These are phyloP conservation scores for Latrodectus elegans DNA, from an alignment of 2,888 invertebrate genomes.

Conservation along the genomic window DNA sequence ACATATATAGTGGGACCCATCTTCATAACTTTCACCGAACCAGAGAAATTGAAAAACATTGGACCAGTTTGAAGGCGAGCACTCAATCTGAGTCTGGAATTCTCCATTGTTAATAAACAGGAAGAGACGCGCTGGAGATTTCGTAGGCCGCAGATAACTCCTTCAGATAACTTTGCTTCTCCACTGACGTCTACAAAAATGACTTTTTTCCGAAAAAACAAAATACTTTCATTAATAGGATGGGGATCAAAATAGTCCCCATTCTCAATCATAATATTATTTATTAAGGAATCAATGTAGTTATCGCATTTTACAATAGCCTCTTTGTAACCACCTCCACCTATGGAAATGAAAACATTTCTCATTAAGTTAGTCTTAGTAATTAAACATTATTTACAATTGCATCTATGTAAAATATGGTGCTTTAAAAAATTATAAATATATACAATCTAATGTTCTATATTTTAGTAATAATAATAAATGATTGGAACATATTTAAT, in stretches of 20 bases:
- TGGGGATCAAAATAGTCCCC: slow-evolving; percentile 10
- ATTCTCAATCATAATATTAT: not conserved
- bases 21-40: slow-evolving; percentile 13
- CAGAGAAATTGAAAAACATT: slow-evolving; percentile 11
- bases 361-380: no score
- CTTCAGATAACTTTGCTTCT: slow-evolving; percentile 12
- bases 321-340: slow-evolving; percentile 10
- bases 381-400: no score
- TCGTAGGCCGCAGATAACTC: slow-evolving; percentile 4
- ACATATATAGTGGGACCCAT: not conserved
- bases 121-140: not conserved
- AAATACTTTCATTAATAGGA: slow-evolving; percentile 2
- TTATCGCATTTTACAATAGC: slow-evolving; percentile 9
- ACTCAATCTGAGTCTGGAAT: not conserved
- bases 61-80: not conserved
- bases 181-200: slow-evolving; percentile 13
- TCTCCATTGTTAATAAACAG: slow-evolving; percentile 10
- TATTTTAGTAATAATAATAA: no score
- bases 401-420: no score
- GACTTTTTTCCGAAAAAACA: slow-evolving; percentile 12
- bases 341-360: not conserved
- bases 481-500: no score
- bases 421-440: no score
- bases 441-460: no score
- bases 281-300: not conserved